Percentiles rank a stretch among this genome's conserved stretches.
phyloP scores from a whole-genome alignment of 2,113 vertebrate genomes.

The Etheostoma spectabile region DNA sequence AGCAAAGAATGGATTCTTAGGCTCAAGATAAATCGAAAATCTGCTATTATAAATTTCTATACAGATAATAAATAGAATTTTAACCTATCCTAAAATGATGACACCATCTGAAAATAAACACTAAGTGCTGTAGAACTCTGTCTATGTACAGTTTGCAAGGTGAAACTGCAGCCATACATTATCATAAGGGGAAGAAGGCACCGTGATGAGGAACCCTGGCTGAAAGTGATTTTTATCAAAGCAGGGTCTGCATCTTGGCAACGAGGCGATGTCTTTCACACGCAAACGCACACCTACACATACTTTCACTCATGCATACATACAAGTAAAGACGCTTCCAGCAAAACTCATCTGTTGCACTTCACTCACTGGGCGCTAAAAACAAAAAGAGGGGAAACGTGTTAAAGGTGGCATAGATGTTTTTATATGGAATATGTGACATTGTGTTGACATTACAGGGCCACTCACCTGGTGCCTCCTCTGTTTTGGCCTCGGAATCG shows the following conservation, averaged over 20 bases:
- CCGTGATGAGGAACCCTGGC: constrained; percentile 59
- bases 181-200: constrained; percentile 63
- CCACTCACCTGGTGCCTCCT: constrained; percentile 62
- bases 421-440: not conserved
- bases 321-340: constrained; percentile 20
- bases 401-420: not conserved
- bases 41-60: constrained; percentile 14
- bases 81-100: constrained; percentile 8
- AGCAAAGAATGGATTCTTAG: constrained; percentile 21
- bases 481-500: constrained; percentile 54
- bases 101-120: constrained; percentile 31
- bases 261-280: constrained; percentile 59
- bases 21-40: constrained; percentile 18
- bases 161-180: constrained; percentile 37
- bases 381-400: not conserved
- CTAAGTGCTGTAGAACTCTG: constrained; percentile 27
- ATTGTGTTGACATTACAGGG: not conserved
- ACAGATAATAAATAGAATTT: constrained; percentile 50
- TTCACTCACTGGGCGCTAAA: constrained; percentile 75
- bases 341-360: constrained; percentile 25
- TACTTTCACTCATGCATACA: constrained; percentile 36
- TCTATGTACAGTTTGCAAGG: constrained; percentile 41
- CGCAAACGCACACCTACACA: constrained; percentile 10
- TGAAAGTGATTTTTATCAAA: constrained; percentile 37
- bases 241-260: constrained; percentile 80